These are phyloP conservation scores for Hypomecis atomaria DNA, from an alignment of 2,888 invertebrate genomes.

Conservation along the genomic window DNA sequence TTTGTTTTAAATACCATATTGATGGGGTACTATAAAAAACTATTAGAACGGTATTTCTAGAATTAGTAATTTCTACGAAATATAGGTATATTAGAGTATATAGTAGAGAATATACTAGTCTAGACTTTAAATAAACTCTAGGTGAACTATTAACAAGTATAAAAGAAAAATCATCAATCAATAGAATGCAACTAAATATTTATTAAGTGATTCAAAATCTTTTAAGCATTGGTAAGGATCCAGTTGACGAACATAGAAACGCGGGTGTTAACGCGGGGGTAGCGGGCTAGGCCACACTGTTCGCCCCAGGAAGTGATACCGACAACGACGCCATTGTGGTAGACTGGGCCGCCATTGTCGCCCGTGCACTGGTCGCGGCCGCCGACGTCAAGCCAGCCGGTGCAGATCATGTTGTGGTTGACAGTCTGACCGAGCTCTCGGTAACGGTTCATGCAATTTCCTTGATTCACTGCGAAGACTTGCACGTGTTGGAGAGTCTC, in stretches of 20 bases:
- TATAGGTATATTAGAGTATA: too few relatives aligned
- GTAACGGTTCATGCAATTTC: slow-evolving; percentile 43
- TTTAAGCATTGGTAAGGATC: slow-evolving; percentile 22
- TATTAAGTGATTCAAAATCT: not conserved
- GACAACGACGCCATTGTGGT: slow-evolving; percentile 49
- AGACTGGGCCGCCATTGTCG: slow-evolving; percentile 67
- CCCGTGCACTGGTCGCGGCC: slow-evolving; percentile 69
- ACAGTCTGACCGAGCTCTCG: slow-evolving; percentile 22
- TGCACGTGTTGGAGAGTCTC: slow-evolving; percentile 55
- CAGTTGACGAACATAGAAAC: slow-evolving; percentile 36
- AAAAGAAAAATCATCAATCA: too few relatives aligned
- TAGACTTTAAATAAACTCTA: too few relatives aligned
- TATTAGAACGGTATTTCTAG: too few relatives aligned
- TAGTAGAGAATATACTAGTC: too few relatives aligned
- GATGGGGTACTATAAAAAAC: too few relatives aligned
- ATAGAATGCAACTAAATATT: not conserved
- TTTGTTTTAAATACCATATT: too few relatives aligned
- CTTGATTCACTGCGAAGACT: slow-evolving; percentile 53
- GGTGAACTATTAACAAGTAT: too few relatives aligned
- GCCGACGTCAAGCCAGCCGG: slow-evolving; percentile 63
- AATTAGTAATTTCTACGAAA: too few relatives aligned
- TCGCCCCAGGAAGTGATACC: slow-evolving; percentile 51
- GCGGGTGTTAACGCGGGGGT: slow-evolving; percentile 51
- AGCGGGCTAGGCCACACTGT: slow-evolving; percentile 45
- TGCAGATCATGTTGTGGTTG: slow-evolving; percentile 58